phyloP scores from a whole-genome alignment of 1,140 invertebrate species.

The Octopus bimaculoides region DNA sequence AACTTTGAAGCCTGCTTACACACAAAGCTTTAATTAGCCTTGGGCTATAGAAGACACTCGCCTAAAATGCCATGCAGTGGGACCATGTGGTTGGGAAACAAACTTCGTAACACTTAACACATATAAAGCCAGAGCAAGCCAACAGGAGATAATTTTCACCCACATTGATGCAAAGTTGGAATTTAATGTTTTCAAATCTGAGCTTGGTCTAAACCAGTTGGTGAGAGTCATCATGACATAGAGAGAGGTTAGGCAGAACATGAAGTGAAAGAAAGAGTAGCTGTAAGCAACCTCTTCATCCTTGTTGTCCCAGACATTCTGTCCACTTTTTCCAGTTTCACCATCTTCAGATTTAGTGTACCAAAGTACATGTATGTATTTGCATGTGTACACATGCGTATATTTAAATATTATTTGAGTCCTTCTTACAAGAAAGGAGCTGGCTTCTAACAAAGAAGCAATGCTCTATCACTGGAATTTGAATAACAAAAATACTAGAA shows the following conservation, averaged over 20 bases:
- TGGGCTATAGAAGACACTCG: no score
- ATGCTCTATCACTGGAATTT: no score
- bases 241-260: constrained; percentile 93
- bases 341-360: constrained; percentile 24
- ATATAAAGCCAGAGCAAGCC: constrained; percentile 89
- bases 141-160: constrained; percentile 97
- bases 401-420: no score
- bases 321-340: constrained; percentile 50
- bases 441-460: no score
- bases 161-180: constrained; percentile 93
- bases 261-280: constrained; percentile 97
- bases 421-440: no score
- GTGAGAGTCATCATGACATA: constrained; percentile 99
- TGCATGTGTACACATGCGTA: no score
- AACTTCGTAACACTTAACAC: constrained; percentile 75
- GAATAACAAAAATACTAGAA: no score
- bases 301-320: constrained; percentile 92
- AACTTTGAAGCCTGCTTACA: no score
- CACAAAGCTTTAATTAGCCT: no score
- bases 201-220: constrained; percentile 83
- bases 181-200: constrained; percentile 64
- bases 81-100: no score
- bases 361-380: no score
- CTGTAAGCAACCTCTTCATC: constrained; percentile 90
- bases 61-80: no score